Conservation (phyloP, 2,888 invertebrate species). For the Tipula helvola region DNA sequence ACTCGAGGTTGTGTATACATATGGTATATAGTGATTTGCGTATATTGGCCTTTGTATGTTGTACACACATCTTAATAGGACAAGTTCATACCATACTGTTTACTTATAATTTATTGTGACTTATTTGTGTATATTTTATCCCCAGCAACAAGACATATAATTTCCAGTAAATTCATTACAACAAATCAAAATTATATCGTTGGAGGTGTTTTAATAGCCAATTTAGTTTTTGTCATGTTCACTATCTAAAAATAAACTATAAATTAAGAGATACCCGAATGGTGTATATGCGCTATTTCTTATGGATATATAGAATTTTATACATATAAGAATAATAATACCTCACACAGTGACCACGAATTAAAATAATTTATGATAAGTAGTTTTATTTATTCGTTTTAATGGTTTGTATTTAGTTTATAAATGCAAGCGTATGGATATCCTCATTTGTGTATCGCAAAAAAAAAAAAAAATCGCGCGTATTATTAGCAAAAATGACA, state of each 20-base stretch:
- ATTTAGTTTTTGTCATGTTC: not conserved
- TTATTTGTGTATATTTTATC: not conserved
- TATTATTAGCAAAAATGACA: not conserved
- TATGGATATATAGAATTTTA: not conserved
- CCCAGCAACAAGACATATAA: not conserved
- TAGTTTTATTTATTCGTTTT: not conserved
- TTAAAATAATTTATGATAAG: not conserved
- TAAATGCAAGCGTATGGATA: not conserved
- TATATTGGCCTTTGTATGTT: not conserved
- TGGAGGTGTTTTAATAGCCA: not conserved
- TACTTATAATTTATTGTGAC: not conserved
- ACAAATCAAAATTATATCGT: not conserved
- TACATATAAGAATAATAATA: not conserved
- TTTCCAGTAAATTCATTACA: not conserved
- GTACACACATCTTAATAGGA: not conserved
- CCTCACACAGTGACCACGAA: conserved; percentile 4
- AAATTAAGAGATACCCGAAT: not conserved
- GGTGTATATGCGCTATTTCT: not conserved
- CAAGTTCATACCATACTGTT: not conserved
- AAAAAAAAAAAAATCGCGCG: too few species aligned
- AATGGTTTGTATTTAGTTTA: not conserved
- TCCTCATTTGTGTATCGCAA: not conserved
- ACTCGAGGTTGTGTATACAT: not conserved
- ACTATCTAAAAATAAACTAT: not conserved
- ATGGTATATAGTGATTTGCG: not conserved